Conservation (phyloP, 1,140 invertebrate species). For the Nylanderia fulva region DNA sequence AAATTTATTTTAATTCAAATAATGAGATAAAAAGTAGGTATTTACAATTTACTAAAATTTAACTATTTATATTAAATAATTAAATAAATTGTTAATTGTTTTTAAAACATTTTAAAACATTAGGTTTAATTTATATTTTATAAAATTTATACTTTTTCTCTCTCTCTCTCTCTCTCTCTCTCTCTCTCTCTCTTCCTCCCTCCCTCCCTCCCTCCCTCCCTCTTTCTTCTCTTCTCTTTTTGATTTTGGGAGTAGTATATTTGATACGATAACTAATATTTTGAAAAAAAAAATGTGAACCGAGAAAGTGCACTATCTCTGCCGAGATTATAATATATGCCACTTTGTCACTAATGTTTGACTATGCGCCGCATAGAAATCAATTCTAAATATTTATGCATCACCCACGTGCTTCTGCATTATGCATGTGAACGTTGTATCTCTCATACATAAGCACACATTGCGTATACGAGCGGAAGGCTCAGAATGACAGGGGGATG, state of each 20-base stretch:
- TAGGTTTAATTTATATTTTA: too few relatives aligned
- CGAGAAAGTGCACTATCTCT: not conserved
- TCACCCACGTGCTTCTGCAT: constrained; percentile 28
- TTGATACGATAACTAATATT: not conserved
- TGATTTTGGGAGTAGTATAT: too few relatives aligned
- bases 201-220: too few relatives aligned
- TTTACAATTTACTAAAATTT: too few relatives aligned
- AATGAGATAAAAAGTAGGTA: too few relatives aligned
- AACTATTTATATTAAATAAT: too few relatives aligned
- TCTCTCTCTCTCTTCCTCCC: too few relatives aligned
- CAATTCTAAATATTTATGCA: constrained; percentile 46
- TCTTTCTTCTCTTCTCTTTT: not conserved
- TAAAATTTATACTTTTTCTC: too few relatives aligned
- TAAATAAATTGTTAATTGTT: too few relatives aligned
- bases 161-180: too few relatives aligned
- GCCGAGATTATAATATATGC: constrained; percentile 1
- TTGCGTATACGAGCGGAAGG: constrained; percentile 35
- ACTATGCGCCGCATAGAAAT: constrained; percentile 12
- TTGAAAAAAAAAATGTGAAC: not conserved
- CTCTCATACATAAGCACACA: constrained; percentile 18
- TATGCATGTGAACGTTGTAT: constrained; percentile 46
- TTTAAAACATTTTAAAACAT: too few relatives aligned
- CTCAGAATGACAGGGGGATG: constrained; percentile 46
- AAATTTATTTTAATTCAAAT: not conserved
- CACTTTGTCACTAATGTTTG: constrained; percentile 32